phyloP scores from a whole-genome alignment of 1,140 invertebrate species.

The Ostrea denselamellosa region DNA sequence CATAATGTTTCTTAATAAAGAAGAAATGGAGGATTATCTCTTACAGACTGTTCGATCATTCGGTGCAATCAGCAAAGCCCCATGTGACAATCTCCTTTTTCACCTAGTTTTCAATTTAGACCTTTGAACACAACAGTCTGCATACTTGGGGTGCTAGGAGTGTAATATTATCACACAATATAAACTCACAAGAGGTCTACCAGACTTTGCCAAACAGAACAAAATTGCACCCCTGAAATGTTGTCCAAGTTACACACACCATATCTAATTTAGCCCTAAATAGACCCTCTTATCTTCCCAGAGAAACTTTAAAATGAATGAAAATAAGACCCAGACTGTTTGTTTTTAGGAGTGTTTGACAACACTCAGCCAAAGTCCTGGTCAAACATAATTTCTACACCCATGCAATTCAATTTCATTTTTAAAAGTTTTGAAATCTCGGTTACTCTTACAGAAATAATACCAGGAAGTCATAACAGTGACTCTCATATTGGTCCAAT shows the following conservation, averaged over 20 bases:
- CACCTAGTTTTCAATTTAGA: background rate
- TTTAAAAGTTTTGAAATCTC: background rate
- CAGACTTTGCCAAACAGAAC: background rate
- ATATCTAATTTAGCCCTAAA: conserved; percentile 15
- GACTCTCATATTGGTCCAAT: too few relatives aligned
- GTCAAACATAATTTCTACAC: conserved; percentile 20
- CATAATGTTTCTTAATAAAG: background rate
- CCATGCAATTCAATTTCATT: background rate
- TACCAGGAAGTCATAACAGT: too few relatives aligned
- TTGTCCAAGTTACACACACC: background rate
- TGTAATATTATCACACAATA: background rate
- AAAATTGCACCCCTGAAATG: conserved; percentile 8
- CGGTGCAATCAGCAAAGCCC: background rate
- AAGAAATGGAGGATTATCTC: conserved; percentile 9
- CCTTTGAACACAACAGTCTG: background rate
- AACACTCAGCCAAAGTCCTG: background rate
- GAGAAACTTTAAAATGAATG: conserved; percentile 10
- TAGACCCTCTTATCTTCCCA: background rate
- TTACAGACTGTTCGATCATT: background rate
- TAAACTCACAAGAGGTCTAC: background rate
- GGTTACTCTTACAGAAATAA: background rate
- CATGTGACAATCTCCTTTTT: background rate
- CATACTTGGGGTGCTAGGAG: conserved; percentile 1
- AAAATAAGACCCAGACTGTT: background rate
- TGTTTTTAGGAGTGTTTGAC: background rate